phyloP scores from a whole-genome alignment of 2,113 vertebrate genomes.

The Myanophis thanlyinensis region DNA sequence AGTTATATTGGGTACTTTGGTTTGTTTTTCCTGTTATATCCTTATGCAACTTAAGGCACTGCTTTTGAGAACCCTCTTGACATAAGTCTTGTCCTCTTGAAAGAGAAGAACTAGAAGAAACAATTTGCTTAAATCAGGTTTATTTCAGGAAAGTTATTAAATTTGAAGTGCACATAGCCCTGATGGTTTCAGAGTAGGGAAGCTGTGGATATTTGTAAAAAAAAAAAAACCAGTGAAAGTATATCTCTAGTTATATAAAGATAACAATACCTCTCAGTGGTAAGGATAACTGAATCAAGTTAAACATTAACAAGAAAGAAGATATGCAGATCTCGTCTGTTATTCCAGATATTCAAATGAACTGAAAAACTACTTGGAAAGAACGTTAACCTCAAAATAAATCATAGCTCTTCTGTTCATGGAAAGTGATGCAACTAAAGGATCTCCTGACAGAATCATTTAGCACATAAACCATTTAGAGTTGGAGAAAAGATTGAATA shows the following conservation, averaged over 20 bases:
- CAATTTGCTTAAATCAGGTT: slow-evolving; percentile 12
- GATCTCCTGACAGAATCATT: slow-evolving; percentile 47
- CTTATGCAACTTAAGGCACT: slow-evolving; percentile 26
- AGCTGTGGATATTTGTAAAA: not conserved
- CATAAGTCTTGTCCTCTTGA: slow-evolving; percentile 18
- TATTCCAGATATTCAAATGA: slow-evolving; percentile 21
- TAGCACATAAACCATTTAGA: slow-evolving; percentile 34
- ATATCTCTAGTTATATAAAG: slow-evolving; percentile 5
- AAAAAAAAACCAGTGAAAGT: not conserved
- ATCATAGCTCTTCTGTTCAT: slow-evolving; percentile 14
- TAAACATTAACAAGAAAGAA: not conserved
- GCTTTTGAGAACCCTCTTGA: slow-evolving; percentile 26
- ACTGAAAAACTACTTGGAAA: not conserved
- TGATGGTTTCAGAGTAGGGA: not conserved
- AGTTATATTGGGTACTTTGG: slow-evolving; percentile 45
- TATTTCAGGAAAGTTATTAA: not conserved
- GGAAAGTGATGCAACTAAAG: slow-evolving; percentile 44
- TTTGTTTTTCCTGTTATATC: slow-evolving; percentile 41
- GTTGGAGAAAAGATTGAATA: slow-evolving; percentile 1
- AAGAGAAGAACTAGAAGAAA: not conserved
- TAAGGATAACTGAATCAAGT: slow-evolving; percentile 9
- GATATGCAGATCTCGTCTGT: not conserved
- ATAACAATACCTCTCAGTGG: not conserved
- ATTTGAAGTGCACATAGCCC: not conserved
- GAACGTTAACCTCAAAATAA: not conserved